A percentile compares a stretch with the other conserved stretches of the same genome.
These are phyloP conservation scores for Synchiropus splendidus DNA, from an alignment of 2,113 vertebrate species.

Conservation along the genomic window DNA sequence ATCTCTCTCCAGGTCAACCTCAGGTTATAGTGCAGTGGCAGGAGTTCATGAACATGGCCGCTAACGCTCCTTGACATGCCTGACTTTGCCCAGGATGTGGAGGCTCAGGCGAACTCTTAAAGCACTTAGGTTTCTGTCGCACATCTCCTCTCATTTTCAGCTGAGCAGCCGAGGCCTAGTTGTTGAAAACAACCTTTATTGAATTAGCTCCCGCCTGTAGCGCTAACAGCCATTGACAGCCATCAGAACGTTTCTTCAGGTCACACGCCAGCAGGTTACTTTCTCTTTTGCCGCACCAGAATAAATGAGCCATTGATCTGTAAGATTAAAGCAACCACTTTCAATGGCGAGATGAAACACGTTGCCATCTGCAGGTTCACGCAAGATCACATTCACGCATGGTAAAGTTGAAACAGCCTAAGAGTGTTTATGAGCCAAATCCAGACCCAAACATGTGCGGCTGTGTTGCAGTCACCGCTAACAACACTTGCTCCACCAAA, in stretches of 20 bases:
- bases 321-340: slow-evolving; percentile 15
- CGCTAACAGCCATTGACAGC: slow-evolving; percentile 30
- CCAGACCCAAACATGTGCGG: slow-evolving; percentile 34
- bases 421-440: slow-evolving; percentile 21
- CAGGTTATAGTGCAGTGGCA: slow-evolving; percentile 23
- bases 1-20: slow-evolving; percentile 7
- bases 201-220: slow-evolving; percentile 46
- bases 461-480: slow-evolving; percentile 23
- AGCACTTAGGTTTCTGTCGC: slow-evolving; percentile 34
- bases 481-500: slow-evolving; percentile 23
- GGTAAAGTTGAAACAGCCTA: slow-evolving; percentile 5
- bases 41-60: slow-evolving; percentile 16
- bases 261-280: slow-evolving; percentile 31
- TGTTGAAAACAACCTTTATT: slow-evolving; percentile 50
- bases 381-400: slow-evolving; percentile 17
- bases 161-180: slow-evolving; percentile 7
- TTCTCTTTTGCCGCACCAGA: slow-evolving; percentile 18
- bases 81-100: slow-evolving; percentile 35
- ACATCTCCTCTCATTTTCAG: slow-evolving; percentile 29
- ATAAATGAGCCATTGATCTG: slow-evolving; percentile 21
- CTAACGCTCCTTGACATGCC: slow-evolving; percentile 25
- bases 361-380: slow-evolving; percentile 15
- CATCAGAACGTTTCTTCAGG: slow-evolving; percentile 21
- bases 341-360: slow-evolving; percentile 20
- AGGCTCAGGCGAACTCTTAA: slow-evolving; percentile 25